These are phyloP conservation scores for Pogonocherus hispidulus DNA, from an alignment of 2,888 invertebrate species.

Conservation along the genomic window DNA sequence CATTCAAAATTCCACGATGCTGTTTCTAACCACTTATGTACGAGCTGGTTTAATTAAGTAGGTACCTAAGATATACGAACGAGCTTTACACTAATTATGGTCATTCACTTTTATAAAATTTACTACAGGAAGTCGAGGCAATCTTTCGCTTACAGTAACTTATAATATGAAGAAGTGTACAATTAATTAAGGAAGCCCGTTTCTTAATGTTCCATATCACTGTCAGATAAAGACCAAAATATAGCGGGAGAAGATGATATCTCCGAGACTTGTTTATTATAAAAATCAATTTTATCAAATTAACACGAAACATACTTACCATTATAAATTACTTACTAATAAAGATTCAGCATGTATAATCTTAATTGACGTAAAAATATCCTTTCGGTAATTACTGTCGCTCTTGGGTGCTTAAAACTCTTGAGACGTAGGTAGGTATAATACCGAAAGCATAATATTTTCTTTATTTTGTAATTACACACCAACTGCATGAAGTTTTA, in stretches of 20 bases:
- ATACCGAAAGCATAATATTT: background rate
- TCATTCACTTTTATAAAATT: slow-evolving; percentile 3
- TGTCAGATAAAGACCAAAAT: slow-evolving; percentile 2
- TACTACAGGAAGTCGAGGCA: slow-evolving; percentile 8
- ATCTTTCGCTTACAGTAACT: too few species aligned
- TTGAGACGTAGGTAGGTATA: background rate
- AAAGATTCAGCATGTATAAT: slow-evolving; percentile 7
- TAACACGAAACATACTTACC: background rate
- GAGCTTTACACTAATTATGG: slow-evolving; percentile 7
- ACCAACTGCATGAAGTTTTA: background rate
- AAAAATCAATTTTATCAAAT: slow-evolving; percentile 17
- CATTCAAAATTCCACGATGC: too few species aligned
- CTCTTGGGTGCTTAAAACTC: background rate
- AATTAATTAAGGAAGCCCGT: slow-evolving; percentile 12
- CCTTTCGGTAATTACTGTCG: background rate
- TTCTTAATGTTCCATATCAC: background rate
- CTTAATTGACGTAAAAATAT: slow-evolving; percentile 13
- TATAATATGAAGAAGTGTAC: too few species aligned
- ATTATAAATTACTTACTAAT: slow-evolving; percentile 3
- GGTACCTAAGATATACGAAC: background rate
- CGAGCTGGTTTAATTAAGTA: background rate
- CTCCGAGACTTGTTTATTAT: slow-evolving; percentile 2
- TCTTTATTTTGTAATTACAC: slow-evolving; percentile 3
- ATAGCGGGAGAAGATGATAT: slow-evolving; percentile 6
- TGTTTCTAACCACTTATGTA: too few species aligned